These are phyloP conservation scores for Dufourea novaeangliae DNA, from an alignment of 1,140 invertebrate genomes.

Conservation along the genomic window DNA sequence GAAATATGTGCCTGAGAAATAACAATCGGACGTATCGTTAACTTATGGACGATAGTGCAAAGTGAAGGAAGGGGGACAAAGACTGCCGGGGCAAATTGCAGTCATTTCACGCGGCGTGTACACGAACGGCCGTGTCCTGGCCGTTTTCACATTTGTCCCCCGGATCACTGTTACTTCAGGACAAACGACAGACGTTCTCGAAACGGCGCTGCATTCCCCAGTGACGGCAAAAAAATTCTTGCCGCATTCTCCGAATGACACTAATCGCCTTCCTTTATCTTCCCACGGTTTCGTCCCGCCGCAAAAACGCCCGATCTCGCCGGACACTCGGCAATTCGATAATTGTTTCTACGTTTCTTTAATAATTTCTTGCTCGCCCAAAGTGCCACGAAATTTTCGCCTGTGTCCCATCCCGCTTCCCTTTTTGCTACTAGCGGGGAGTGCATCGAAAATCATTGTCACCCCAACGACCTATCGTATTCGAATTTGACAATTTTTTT, in stretches of 20 bases:
- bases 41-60: background rate
- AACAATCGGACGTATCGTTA: background rate
- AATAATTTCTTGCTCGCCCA: slow-evolving; percentile 43
- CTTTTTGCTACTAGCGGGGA: background rate
- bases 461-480: no score
- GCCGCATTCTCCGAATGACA: slow-evolving; percentile 80
- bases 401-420: no score
- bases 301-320: slow-evolving; percentile 33
- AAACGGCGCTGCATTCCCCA: slow-evolving; percentile 68
- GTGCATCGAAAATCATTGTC: slow-evolving; percentile 8
- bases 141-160: slow-evolving; percentile 40
- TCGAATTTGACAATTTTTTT: no score
- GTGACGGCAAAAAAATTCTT: slow-evolving; percentile 72
- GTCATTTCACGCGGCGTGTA: slow-evolving; percentile 39
- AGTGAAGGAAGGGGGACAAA: background rate
- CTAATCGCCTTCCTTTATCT: slow-evolving; percentile 81
- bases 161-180: slow-evolving; percentile 32
- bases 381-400: slow-evolving; percentile 51
- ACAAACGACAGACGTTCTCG: slow-evolving; percentile 54
- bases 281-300: slow-evolving; percentile 76
- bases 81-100: slow-evolving; percentile 29
- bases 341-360: slow-evolving; percentile 79
- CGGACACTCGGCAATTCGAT: slow-evolving; percentile 73
- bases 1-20: background rate
- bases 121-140: slow-evolving; percentile 29